These are phyloP conservation scores for Eidolon helvum DNA, from an alignment of 2,113 vertebrate genomes.

Conservation along the genomic window DNA sequence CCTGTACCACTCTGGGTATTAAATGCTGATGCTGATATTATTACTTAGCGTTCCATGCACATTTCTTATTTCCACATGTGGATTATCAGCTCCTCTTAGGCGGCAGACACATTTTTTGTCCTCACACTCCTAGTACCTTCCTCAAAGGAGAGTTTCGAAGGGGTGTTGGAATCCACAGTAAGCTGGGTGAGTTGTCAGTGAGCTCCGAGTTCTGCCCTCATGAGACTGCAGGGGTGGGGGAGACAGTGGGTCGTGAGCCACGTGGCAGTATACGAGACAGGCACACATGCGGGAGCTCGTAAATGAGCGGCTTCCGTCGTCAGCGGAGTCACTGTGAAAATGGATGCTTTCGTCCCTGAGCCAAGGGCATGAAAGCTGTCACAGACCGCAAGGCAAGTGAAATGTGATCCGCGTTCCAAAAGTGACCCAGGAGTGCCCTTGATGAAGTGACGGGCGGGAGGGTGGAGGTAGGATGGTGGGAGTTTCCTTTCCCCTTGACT, in stretches of 20 bases:
- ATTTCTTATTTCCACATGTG: not conserved
- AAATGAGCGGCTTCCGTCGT: not conserved
- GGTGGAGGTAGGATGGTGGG: not conserved
- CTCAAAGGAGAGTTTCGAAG: not conserved
- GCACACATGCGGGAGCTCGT: not conserved
- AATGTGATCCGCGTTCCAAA: not conserved
- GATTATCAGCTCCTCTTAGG: not conserved
- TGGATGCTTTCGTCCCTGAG: not conserved
- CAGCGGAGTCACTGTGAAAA: not conserved
- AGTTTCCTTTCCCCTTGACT: not conserved
- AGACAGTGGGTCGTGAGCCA: not conserved
- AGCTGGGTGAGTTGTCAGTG: too few relatives aligned
- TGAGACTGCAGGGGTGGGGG: not conserved
- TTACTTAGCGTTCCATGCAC: not conserved
- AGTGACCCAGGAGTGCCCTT: not conserved
- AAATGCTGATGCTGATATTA: rapidly evolving
- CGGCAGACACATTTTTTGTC: not conserved
- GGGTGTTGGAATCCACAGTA: not conserved
- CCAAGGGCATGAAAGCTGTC: not conserved
- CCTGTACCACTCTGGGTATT: not conserved
- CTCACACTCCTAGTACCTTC: not conserved
- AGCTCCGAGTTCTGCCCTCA: not conserved
- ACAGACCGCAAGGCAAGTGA: not conserved
- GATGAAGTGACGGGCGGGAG: not conserved
- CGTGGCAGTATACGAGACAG: rapidly evolving